Evolutionary conservation across 2,888 invertebrate species (phyloP).

Genomic region (Agelastica alni): DNA sequence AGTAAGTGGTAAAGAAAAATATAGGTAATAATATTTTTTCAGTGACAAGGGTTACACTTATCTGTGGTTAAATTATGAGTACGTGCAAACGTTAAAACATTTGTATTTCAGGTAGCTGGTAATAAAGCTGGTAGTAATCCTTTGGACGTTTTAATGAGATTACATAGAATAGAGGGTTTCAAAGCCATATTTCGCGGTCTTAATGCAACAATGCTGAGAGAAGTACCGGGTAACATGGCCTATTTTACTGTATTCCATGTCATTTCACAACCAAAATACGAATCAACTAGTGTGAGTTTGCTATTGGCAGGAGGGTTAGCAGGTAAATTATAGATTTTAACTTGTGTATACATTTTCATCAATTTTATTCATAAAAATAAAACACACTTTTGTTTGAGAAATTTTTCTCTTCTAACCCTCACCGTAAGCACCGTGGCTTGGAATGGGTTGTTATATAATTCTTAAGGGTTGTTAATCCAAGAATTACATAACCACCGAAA

Average conservation of each 20-base stretch:
- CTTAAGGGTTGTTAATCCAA: too few species aligned
- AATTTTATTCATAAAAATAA: neutral
- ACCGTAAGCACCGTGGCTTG: too few species aligned
- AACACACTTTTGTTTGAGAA: neutral
- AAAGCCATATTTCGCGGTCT: constrained; percentile 76
- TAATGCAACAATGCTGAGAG: constrained; percentile 73
- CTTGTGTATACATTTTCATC: neutral
- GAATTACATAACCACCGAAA: too few species aligned
- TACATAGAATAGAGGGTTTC: constrained; percentile 67
- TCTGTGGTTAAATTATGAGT: too few species aligned
- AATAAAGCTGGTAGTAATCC: constrained; percentile 55
- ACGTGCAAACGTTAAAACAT: too few species aligned
- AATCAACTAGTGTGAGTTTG: constrained; percentile 70
- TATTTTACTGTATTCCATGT: constrained; percentile 85
- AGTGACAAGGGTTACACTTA: too few species aligned
- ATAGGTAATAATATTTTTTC: neutral
- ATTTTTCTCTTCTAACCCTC: too few species aligned
- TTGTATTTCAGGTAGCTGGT: constrained; percentile 1
- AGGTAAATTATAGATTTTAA: constrained; percentile 51
- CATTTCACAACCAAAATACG: constrained; percentile 50
- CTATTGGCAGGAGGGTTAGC: constrained; percentile 85
- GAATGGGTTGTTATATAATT: too few species aligned
- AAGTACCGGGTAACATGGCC: constrained; percentile 81
- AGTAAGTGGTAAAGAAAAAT: neutral
- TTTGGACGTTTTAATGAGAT: constrained; percentile 66